Conservation (phyloP, 2,797 vertebrate genomes). For the Lagorchestes hirsutus region DNA sequence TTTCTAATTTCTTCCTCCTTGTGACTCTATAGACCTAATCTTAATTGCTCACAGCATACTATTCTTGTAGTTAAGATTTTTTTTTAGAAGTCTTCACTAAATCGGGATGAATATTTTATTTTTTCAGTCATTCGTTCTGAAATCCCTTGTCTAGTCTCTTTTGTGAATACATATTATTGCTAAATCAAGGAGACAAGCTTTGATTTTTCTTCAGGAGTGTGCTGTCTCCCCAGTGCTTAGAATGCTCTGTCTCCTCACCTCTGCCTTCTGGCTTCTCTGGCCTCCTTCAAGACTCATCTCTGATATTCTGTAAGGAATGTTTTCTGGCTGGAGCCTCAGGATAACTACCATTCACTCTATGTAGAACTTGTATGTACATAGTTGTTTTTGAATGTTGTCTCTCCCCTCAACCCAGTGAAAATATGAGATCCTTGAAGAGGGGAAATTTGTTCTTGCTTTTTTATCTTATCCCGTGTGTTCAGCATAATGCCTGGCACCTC, state of each 20-base stretch:
- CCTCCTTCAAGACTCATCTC: neutral
- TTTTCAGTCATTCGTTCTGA: neutral
- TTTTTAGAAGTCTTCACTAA: constrained; percentile 21
- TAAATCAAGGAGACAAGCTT: neutral
- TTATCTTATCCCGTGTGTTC: neutral
- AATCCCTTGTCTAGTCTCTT: constrained; percentile 41
- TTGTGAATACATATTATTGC: constrained; percentile 3
- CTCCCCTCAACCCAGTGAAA: neutral
- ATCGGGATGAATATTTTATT: constrained; percentile 38
- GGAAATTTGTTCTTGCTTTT: neutral
- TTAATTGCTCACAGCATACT: constrained; percentile 22
- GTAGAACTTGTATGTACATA: neutral
- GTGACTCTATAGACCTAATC: neutral
- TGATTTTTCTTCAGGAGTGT: neutral
- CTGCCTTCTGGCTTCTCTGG: neutral
- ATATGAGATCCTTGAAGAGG: neutral
- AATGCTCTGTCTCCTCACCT: neutral
- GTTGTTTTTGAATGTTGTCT: neutral
- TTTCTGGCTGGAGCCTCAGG: neutral
- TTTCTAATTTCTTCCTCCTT: neutral
- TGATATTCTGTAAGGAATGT: neutral
- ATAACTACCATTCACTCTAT: neutral
- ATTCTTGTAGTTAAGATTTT: constrained; percentile 28
- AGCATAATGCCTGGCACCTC: neutral
- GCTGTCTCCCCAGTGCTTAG: neutral